These are phyloP conservation scores for Achlya flavicornis DNA, from an alignment of 2,888 invertebrate species.

Conservation along the genomic window DNA sequence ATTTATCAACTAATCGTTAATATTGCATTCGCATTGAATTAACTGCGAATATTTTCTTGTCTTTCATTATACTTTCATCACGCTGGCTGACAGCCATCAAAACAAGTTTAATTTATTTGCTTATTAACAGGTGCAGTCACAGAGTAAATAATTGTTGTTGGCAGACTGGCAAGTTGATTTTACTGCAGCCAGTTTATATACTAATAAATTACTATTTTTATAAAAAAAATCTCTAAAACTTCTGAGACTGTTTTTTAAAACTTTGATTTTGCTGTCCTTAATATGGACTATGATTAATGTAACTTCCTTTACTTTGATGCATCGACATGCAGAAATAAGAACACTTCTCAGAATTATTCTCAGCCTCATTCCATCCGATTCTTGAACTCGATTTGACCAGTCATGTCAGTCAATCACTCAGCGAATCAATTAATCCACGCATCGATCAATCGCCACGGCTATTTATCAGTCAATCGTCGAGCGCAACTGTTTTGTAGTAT, in stretches of 20 bases:
- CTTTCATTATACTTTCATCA: conserved; percentile 25
- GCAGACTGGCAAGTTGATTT: background rate
- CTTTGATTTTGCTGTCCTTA: no score
- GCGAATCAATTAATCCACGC: conserved; percentile 9
- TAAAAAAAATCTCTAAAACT: no score
- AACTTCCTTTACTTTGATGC: background rate
- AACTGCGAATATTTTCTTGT: conserved; percentile 3
- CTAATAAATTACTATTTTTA: no score
- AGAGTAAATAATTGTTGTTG: conserved; percentile 12
- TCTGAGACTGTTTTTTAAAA: no score
- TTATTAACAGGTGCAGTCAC: conserved; percentile 21
- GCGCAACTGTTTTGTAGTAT: conserved; percentile 2
- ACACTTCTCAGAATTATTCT: background rate
- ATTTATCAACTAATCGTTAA: background rate
- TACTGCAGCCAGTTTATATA: background rate
- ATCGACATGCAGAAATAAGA: background rate
- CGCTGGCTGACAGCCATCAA: conserved; percentile 28
- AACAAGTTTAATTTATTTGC: conserved; percentile 24
- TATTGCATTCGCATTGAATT: conserved; percentile 4
- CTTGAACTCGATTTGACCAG: conserved; percentile 10
- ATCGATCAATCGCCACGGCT: conserved; percentile 6
- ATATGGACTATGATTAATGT: background rate
- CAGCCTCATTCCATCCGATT: background rate
- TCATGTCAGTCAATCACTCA: conserved; percentile 12
- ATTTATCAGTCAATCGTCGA: conserved; percentile 11